Evolutionary conservation across 2,888 invertebrate species (phyloP), one percentile per base, ranked within the genome.

Genomic region (Acrobasis suavella): DNA sequence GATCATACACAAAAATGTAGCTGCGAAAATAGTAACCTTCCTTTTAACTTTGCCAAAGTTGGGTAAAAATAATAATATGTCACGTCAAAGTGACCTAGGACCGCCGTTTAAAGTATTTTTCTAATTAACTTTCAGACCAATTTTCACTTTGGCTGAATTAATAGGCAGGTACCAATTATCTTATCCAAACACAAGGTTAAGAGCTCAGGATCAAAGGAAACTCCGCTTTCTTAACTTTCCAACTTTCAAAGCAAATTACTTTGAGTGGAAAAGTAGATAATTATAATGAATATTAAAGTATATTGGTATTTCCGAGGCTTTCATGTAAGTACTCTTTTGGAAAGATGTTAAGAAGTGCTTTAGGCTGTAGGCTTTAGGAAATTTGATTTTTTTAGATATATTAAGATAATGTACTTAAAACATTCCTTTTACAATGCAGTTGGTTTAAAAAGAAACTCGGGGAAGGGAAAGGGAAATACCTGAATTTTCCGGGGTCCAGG

Each of bases 201-300:
- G 69, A 77, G 73, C 68, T 66, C 56, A 54, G 75, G 73, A 79
- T 82, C 82, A 83, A 82, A 78, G 78, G 69, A 66, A 70, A 72
- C 68, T 70, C 72, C 73, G 74, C 71, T 75, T 76, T 76, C 67
- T 68, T 75, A 77, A 71, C 80, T 80, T 67, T 66, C 70, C 72
- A 77, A 77, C 75, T 78, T 78, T 68, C 64, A 71, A 79, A 78
- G 78, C 69, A 75, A 82, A 81, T 77, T 76, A 80, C 74, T 65
- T 77, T 72, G 66, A 67, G 71, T 71, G 73, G 73, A 78, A 76
- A 78, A 74, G 70, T 71, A 69, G 67, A 69, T 72, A 73, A 72
- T 66, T 63, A 62, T 64, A 63, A 63, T 75, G 71, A 71, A 68
- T 70, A 74, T 74, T 72, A 67, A 71, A 72, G 71, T 66, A 68